These are phyloP conservation scores for Drosophila melanica DNA, from an alignment of 1,140 invertebrate genomes.

Conservation along the genomic window DNA sequence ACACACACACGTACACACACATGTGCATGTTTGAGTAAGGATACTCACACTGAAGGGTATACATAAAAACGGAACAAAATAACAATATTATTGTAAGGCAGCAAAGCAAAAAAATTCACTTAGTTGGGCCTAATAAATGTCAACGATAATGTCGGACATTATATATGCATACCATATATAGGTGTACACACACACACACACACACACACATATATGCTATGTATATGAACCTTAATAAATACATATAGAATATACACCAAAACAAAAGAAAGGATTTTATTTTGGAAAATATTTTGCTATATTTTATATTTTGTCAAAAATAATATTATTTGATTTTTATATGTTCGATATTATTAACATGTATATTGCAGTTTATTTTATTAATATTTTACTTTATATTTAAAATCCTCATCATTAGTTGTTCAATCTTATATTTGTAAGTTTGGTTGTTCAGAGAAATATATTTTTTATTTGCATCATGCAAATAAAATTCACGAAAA, in stretches of 20 bases:
- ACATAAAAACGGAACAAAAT: slow-evolving; percentile 28
- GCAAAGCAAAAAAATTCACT: slow-evolving; percentile 70
- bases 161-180: slow-evolving; percentile 17
- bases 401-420: no score
- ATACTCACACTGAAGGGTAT: slow-evolving; percentile 25
- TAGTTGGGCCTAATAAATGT: slow-evolving; percentile 77
- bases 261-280: neutral
- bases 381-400: no score
- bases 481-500: no score
- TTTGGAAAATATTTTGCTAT: no score
- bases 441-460: no score
- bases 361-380: no score
- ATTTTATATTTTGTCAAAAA: no score
- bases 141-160: slow-evolving; percentile 79
- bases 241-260: neutral
- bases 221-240: neutral
- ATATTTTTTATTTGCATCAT: no score
- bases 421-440: no score
- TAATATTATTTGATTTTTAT: no score
- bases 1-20: slow-evolving; percentile 23
- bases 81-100: slow-evolving; percentile 46
- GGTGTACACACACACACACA: slow-evolving; percentile 3
- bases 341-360: no score
- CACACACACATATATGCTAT: neutral
- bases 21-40: slow-evolving; percentile 24